Percentiles rank a stretch among this genome's conserved stretches.
Conservation (phyloP, 1,140 invertebrate species). For the Lycorma delicatula region DNA sequence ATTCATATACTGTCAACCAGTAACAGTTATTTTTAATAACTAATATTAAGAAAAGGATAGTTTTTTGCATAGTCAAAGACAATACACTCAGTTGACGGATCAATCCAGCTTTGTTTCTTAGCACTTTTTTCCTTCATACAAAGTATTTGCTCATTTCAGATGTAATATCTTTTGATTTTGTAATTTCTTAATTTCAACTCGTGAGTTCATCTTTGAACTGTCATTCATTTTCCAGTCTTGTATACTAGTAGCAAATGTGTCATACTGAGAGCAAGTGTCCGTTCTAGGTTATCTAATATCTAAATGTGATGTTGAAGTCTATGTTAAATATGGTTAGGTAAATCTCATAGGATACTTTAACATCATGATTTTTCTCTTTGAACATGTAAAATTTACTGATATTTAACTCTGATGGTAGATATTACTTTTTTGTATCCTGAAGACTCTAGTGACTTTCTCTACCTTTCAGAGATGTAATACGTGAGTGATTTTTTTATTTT, state of each 20-base stretch:
- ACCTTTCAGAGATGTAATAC: background rate
- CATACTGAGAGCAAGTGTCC: slow-evolving; percentile 28
- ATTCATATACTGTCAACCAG: too few relatives aligned
- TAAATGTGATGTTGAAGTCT: too few relatives aligned
- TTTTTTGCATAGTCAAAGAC: slow-evolving; percentile 8
- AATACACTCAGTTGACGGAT: background rate
- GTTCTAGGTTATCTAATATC: too few relatives aligned
- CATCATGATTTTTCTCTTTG: background rate
- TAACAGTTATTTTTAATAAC: too few relatives aligned
- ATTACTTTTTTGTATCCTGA: background rate
- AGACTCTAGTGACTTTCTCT: background rate
- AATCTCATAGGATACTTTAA: too few relatives aligned
- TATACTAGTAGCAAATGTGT: slow-evolving; percentile 7
- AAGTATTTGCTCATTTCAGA: background rate
- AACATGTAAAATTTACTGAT: slow-evolving; percentile 1
- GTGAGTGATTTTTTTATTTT: background rate
- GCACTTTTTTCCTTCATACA: background rate
- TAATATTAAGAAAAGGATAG: slow-evolving; percentile 11
- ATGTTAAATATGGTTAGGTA: too few relatives aligned
- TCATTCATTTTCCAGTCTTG: background rate
- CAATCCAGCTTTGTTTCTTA: background rate
- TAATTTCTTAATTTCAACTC: background rate
- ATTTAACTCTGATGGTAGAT: slow-evolving; percentile 1
- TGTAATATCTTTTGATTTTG: background rate
- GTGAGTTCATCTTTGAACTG: background rate